Percentiles rank a stretch among this genome's conserved stretches.
These are phyloP conservation scores for Penaeus chinensis DNA, from an alignment of 1,140 invertebrate species.

Conservation along the genomic window DNA sequence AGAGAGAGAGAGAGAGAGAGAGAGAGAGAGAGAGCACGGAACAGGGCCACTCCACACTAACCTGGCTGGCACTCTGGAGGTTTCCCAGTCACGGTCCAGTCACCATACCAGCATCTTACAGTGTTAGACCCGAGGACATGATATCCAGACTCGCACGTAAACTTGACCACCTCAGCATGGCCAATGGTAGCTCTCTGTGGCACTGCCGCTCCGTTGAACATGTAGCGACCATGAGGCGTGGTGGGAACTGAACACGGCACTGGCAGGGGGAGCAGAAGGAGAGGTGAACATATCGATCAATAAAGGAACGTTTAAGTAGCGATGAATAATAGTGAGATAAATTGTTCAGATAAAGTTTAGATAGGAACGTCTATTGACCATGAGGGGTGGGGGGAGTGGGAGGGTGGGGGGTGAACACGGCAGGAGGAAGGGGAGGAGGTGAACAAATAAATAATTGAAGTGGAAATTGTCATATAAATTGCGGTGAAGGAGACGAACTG, in stretches of 20 bases:
- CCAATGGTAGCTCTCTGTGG: constrained; percentile 44
- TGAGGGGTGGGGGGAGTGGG: too few species aligned
- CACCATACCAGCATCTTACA: constrained; percentile 46
- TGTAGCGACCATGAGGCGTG: constrained; percentile 22
- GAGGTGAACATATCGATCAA: background rate
- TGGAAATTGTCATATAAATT: too few species aligned
- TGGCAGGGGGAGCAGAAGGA: background rate
- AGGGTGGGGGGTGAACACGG: too few species aligned
- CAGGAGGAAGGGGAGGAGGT: too few species aligned
- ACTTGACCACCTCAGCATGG: constrained; percentile 49
- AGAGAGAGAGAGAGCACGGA: too few species aligned
- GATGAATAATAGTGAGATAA: too few species aligned
- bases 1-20: too few species aligned
- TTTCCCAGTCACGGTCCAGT: constrained; percentile 46
- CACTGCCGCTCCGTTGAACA: constrained; percentile 45
- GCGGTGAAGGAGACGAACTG: too few species aligned
- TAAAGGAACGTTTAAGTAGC: background rate
- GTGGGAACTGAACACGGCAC: constrained; percentile 50
- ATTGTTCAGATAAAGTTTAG: too few species aligned
- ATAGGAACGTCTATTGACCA: too few species aligned
- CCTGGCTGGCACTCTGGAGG: constrained; percentile 44
- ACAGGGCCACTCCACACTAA: background rate
- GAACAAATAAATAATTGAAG: too few species aligned
- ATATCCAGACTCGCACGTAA: constrained; percentile 28
- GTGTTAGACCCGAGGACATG: constrained; percentile 38